These are phyloP conservation scores for Xylocampa areola DNA, from an alignment of 2,888 invertebrate genomes.

Conservation along the genomic window DNA sequence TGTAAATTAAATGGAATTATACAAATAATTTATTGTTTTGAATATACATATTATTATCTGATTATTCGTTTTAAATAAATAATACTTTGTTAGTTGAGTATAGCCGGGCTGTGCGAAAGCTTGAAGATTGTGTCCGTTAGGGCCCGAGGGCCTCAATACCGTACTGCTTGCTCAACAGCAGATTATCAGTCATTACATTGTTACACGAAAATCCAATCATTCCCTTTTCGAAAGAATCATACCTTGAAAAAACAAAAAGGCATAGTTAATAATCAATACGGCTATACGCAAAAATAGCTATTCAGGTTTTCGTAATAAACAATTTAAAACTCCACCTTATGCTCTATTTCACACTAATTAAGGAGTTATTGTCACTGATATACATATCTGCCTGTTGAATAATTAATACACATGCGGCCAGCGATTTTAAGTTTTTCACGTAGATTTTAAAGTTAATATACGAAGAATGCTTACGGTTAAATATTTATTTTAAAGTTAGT, in stretches of 20 bases:
- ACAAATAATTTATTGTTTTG: slow-evolving; percentile 17
- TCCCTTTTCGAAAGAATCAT: slow-evolving; percentile 36
- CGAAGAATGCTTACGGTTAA: neutral
- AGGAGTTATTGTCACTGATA: slow-evolving; percentile 39
- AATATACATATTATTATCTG: slow-evolving; percentile 2
- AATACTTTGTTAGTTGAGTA: slow-evolving; percentile 38
- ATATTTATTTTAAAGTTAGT: neutral
- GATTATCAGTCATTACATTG: slow-evolving; percentile 61
- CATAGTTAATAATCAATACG: neutral
- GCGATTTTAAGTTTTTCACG: slow-evolving; percentile 17
- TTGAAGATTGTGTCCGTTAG: slow-evolving; percentile 56
- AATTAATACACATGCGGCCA: slow-evolving; percentile 13
- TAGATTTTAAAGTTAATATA: slow-evolving; percentile 1
- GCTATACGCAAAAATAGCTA: slow-evolving; percentile 28
- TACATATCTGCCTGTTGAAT: slow-evolving; percentile 25
- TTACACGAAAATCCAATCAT: slow-evolving; percentile 57
- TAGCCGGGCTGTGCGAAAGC: slow-evolving; percentile 41
- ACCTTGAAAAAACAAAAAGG: slow-evolving; percentile 33
- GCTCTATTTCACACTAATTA: slow-evolving; percentile 26
- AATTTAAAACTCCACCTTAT: slow-evolving; percentile 28
- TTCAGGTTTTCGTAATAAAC: slow-evolving; percentile 16
- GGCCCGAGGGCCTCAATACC: slow-evolving; percentile 57
- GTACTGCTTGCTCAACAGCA: slow-evolving; percentile 60
- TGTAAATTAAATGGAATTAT: slow-evolving; percentile 27
- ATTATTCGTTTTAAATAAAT: slow-evolving; percentile 21